phyloP scores from a whole-genome alignment of 2,888 invertebrate species.

The Nowickia ferox region DNA sequence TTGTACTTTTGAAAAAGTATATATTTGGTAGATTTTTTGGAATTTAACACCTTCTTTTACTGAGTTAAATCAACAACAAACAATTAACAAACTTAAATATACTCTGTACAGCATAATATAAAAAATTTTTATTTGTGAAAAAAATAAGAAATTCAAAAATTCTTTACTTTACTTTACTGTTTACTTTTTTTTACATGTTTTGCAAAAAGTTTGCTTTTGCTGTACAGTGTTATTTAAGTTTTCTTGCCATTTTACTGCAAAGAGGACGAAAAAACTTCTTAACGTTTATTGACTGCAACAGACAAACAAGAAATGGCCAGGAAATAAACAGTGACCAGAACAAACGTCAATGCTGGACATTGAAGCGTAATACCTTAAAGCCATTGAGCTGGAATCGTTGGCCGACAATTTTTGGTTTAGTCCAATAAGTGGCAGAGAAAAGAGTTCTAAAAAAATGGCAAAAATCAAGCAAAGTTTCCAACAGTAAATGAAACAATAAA shows the following conservation, averaged over 20 bases:
- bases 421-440: neutral
- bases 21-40: neutral
- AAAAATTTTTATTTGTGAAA: too few species aligned
- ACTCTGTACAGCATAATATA: too few species aligned
- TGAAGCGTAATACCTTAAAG: conserved; percentile 52
- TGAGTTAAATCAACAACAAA: too few species aligned
- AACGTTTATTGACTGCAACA: conserved; percentile 20
- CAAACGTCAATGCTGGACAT: conserved; percentile 28
- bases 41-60: neutral
- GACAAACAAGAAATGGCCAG: conserved; percentile 22
- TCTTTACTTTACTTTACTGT: too few species aligned
- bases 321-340: conserved; percentile 37
- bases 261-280: neutral
- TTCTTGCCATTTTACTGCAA: neutral
- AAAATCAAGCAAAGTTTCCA: conserved; percentile 17
- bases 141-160: too few species aligned
- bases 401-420: conserved; percentile 15
- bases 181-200: too few species aligned
- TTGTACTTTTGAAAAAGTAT: too few species aligned
- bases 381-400: conserved; percentile 51
- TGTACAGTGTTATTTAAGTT: neutral
- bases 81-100: too few species aligned
- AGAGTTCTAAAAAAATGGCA: neutral
- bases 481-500: conserved; percentile 1
- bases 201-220: too few species aligned